Percentiles rank a stretch among this genome's conserved stretches.
These are phyloP conservation scores for Platichthys stellatus DNA, from an alignment of 2,113 vertebrate genomes.

Conservation along the genomic window DNA sequence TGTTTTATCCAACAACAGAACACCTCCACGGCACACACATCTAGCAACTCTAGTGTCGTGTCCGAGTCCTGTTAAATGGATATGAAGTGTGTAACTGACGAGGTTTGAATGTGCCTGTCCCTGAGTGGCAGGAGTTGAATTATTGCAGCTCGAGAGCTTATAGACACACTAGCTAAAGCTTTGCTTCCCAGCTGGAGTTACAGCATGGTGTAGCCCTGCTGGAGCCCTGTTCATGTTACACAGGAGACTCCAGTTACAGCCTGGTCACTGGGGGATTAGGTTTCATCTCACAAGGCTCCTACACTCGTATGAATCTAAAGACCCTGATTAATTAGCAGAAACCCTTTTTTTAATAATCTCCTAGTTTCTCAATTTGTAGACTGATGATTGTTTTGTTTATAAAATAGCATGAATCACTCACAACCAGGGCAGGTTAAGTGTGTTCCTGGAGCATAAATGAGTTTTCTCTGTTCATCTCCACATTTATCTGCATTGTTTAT, in stretches of 20 bases:
- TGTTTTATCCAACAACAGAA: neutral
- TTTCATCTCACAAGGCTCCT: slow-evolving; percentile 37
- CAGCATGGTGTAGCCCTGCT: slow-evolving; percentile 15
- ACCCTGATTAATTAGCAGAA: neutral
- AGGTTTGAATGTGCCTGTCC: neutral
- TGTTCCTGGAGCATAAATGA: too few relatives aligned
- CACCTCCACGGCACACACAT: neutral
- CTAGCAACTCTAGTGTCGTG: neutral
- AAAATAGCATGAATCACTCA: too few relatives aligned
- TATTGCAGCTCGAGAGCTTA: slow-evolving; percentile 6
- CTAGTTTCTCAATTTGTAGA: neutral
- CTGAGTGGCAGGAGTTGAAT: neutral
- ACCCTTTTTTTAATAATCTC: neutral
- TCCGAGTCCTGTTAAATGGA: neutral
- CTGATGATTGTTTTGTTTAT: neutral
- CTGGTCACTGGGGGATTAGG: slow-evolving; percentile 42
- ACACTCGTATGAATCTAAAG: neutral
- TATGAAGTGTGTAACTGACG: neutral
- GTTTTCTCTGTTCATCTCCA: neutral
- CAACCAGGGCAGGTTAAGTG: too few relatives aligned
- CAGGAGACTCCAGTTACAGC: slow-evolving; percentile 61
- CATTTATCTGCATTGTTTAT: neutral
- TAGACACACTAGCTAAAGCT: slow-evolving; percentile 6
- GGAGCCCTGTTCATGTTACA: slow-evolving; percentile 57
- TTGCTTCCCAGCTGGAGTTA: slow-evolving; percentile 37